A percentile compares a stretch with the other conserved stretches of the same genome.
Conservation (phyloP, 92 coral and sea anemone species). For the Parazoanthus swiftii region DNA sequence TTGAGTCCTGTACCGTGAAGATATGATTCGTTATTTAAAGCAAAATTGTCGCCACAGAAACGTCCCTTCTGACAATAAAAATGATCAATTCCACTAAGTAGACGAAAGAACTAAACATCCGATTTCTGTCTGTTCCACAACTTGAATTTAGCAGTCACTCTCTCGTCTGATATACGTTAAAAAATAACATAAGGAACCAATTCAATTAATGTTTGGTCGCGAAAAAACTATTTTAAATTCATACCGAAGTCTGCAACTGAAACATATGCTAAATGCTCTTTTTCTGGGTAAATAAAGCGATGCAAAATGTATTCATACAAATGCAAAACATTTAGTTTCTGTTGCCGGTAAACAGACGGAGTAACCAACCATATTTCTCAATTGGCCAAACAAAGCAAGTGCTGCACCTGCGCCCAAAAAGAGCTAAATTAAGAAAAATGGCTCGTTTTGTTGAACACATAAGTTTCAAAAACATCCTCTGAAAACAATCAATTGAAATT, state of each 20-base stretch:
- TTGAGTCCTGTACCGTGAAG: not conserved
- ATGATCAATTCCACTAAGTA: not conserved
- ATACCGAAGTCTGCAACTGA: not conserved
- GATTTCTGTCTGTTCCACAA: not conserved
- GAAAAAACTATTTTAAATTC: not conserved
- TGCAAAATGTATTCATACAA: not conserved
- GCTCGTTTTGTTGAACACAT: not conserved
- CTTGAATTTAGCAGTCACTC: not conserved
- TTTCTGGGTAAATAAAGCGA: constrained; percentile 9
- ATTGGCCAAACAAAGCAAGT: not conserved
- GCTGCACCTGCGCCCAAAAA: constrained; percentile 32
- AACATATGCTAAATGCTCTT: not conserved
- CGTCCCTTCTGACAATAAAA: not conserved
- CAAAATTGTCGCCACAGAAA: constrained; percentile 13
- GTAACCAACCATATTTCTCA: constrained; percentile 2
- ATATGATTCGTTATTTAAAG: not conserved
- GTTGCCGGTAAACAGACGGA: constrained; percentile 13
- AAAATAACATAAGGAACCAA: not conserved
- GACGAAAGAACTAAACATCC: not conserved
- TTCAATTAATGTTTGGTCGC: not conserved
- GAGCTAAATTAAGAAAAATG: constrained; percentile 18
- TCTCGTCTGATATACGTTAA: not conserved
- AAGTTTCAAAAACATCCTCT: not conserved
- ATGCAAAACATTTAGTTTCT: not conserved
- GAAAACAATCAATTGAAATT: constrained; percentile 1